A percentile compares a stretch with the other conserved stretches of the same genome.
Conservation (phyloP, 2,888 invertebrate genomes). For the Sarcophaga subvicina region DNA sequence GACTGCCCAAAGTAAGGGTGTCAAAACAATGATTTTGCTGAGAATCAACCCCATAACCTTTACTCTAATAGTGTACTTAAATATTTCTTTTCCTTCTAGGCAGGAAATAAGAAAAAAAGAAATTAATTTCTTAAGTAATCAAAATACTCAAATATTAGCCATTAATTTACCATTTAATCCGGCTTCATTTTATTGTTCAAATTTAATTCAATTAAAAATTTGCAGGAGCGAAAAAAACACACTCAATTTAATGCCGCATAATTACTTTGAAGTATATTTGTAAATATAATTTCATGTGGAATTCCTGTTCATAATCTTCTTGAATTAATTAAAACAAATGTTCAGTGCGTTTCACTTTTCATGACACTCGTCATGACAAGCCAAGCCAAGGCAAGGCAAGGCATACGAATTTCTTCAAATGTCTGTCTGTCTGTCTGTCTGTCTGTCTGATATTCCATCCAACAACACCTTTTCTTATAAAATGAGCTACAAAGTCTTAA, state of each 20-base stretch:
- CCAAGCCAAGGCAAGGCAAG: background rate
- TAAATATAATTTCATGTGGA: slow-evolving; percentile 15
- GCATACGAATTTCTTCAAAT: background rate
- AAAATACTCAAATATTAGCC: background rate
- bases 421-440: background rate
- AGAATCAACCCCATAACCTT: too few relatives aligned
- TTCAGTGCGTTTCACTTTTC: slow-evolving; percentile 51
- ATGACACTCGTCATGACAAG: slow-evolving; percentile 18
- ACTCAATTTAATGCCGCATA: slow-evolving; percentile 1
- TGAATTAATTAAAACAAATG: slow-evolving; percentile 45
- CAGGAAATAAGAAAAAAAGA: background rate
- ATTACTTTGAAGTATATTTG: slow-evolving; percentile 5
- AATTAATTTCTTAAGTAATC: background rate
- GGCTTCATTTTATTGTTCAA: slow-evolving; percentile 9
- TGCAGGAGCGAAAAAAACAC: background rate
- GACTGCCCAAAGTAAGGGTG: too few relatives aligned
- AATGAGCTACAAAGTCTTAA: background rate
- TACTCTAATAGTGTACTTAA: too few relatives aligned
- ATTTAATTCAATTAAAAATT: slow-evolving; percentile 32
- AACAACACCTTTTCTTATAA: background rate
- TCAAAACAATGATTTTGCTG: too few relatives aligned
- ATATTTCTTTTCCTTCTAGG: too few relatives aligned
- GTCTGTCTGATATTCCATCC: background rate
- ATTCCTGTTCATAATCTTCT: slow-evolving; percentile 19
- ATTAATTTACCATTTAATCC: slow-evolving; percentile 9